A percentile compares a stretch with the other conserved stretches of the same genome.
phyloP scores from a whole-genome alignment of 2,797 vertebrate genomes.

The Alauda arvensis region DNA sequence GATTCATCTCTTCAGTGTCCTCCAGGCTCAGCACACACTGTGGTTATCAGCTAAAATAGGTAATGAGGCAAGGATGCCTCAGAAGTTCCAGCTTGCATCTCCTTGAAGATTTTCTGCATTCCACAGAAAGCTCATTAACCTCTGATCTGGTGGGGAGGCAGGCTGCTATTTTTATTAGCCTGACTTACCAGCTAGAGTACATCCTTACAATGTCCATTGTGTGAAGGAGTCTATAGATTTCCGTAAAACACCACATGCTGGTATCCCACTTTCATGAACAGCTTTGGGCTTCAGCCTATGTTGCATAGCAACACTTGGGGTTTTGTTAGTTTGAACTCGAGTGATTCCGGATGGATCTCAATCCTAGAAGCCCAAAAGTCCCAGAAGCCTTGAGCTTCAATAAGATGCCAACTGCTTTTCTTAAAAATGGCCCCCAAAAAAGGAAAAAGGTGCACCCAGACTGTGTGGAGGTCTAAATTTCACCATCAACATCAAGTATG shows the following conservation, averaged over 20 bases:
- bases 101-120: constrained; percentile 12
- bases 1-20: constrained; percentile 3
- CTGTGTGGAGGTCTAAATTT: not conserved
- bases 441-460: not conserved
- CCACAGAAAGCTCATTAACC: not conserved
- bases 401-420: not conserved
- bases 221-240: not conserved
- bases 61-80: constrained; percentile 12
- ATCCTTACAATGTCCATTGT: not conserved
- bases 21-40: not conserved
- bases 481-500: not conserved
- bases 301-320: not conserved
- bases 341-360: not conserved
- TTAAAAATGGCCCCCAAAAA: not conserved
- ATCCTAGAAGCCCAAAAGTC: not conserved
- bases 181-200: not conserved
- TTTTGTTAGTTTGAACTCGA: not conserved
- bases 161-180: not conserved
- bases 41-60: constrained; percentile 51
- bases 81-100: not conserved
- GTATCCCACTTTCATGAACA: not conserved
- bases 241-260: not conserved
- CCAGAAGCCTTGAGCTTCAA: not conserved
- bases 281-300: not conserved
- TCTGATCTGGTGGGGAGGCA: not conserved